Percentiles rank a stretch among this genome's conserved stretches.
phyloP scores from a whole-genome alignment of 2,888 invertebrate species.

The Caenorhabditis afra region DNA sequence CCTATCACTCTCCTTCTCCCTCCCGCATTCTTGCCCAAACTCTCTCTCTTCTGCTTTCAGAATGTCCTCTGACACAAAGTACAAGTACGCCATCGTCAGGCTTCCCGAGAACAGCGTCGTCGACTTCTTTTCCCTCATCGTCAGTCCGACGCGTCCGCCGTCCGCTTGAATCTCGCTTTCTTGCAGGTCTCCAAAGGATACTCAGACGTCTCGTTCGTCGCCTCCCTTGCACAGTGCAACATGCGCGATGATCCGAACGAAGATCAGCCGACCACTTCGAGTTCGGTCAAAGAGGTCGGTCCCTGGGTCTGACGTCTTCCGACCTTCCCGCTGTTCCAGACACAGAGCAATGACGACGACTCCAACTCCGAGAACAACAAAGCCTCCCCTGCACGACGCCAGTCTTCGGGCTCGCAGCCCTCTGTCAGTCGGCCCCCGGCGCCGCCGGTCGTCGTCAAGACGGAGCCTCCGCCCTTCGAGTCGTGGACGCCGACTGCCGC shows the following conservation, averaged over 20 bases:
- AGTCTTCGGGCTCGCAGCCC: conserved; percentile 17
- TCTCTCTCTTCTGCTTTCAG: conserved; percentile 24
- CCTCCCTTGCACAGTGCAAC: conserved; percentile 57
- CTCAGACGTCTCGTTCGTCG: conserved; percentile 68
- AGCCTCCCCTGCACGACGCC: conserved; percentile 42
- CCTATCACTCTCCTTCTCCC: conserved; percentile 34
- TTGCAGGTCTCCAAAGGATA: conserved; percentile 63
- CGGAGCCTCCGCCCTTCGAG: conserved; percentile 19
- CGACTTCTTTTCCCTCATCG: conserved; percentile 65
- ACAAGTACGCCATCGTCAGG: conserved; percentile 67
- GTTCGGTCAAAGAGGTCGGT: conserved; percentile 36
- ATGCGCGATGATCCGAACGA: conserved; percentile 61
- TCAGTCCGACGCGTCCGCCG: too few species aligned
- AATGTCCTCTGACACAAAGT: conserved; percentile 47
- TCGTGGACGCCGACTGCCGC: conserved; percentile 38
- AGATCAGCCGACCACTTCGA: conserved; percentile 33
- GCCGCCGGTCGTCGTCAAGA: conserved; percentile 5
- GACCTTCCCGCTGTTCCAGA: not conserved
- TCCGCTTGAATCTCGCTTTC: not conserved
- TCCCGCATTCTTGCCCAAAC: conserved; percentile 41
- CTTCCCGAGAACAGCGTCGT: conserved; percentile 61
- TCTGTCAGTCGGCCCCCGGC: not conserved
- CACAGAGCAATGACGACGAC: conserved; percentile 47
- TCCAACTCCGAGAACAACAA: conserved; percentile 57
- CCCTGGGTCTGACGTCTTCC: not conserved